Evolutionary conservation across 2,797 vertebrate species (phyloP), one percentile per base, ranked within the genome.

Genomic region (Ceryle rudis): DNA sequence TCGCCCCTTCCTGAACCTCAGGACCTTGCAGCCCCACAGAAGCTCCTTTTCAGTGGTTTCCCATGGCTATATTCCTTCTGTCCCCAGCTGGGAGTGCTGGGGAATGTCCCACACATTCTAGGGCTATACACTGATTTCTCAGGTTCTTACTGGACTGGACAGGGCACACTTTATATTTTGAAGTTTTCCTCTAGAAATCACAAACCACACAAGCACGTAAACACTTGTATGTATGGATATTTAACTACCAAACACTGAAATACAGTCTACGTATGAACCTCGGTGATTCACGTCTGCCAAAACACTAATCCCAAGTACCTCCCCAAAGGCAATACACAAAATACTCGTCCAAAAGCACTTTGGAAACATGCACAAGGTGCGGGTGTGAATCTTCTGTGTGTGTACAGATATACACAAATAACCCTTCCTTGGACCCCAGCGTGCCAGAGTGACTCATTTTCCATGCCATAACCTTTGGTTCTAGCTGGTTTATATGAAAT

Each of bases 401-500:
- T 7, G 4, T 16, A 33, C 0, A 55, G 47, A 55, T 8, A 35
- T 0, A 57, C 33, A 70, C 31, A 52, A 65, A 42, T 2, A 57
- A 25, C 12, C 15, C 41, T 3, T 17, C 47, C 41, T 81, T 77
- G 51, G 31, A 51, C 20, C n/a, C 21, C 8, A 49, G 61, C 39
- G 23, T 1, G 33, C 21, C 42, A 67, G n/a, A 64, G 74, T 7
- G 5, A 77, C 42, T 83, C 21, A 28, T 44, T 65, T 62, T 61
- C 57, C 35, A 20, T 26, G 35, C 28, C 57, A 35, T 33, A 49
- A 49, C 29, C 35, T 77, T 64, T 70, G 61, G 44, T 66, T 95
- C 13, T 52, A 71, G 87, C 81, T 78, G 42, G 19, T 84, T 81
- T 81, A 65, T 60, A 94, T 58, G 46, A 49, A 66, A 91, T 52